A percentile compares a stretch with the other conserved stretches of the same genome.
Evolutionary conservation across 2,113 vertebrate species (phyloP).

Genomic region (Trochalopteron elliotii): DNA sequence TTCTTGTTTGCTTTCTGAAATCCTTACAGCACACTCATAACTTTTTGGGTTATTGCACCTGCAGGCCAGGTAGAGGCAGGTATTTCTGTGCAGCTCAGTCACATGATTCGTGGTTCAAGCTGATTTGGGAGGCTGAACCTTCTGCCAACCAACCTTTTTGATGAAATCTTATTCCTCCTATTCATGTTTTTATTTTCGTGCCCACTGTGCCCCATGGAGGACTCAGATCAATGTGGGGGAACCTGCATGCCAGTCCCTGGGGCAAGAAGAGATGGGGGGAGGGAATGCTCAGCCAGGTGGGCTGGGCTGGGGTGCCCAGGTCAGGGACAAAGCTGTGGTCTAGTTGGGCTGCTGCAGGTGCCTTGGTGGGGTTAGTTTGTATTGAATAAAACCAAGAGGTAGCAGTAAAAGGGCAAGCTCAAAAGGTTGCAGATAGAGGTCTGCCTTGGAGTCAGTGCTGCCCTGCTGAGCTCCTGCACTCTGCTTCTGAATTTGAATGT

Average conservation of each 20-base stretch:
- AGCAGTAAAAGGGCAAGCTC: background rate
- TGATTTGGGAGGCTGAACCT: background rate
- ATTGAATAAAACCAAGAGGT: background rate
- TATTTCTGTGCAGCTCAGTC: background rate
- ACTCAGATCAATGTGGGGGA: background rate
- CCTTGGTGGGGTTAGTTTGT: background rate
- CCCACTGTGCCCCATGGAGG: background rate
- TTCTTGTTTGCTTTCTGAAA: background rate
- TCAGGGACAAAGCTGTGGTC: fast-evolving
- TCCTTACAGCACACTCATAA: background rate
- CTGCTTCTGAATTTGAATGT: conserved; percentile 22
- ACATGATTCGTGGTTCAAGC: background rate
- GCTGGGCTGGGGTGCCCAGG: background rate
- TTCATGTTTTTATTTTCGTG: background rate
- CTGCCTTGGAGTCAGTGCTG: background rate
- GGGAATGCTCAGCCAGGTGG: fast-evolving
- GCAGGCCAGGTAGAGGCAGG: background rate
- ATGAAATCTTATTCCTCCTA: background rate
- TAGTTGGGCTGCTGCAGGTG: fast-evolving
- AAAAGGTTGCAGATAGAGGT: background rate
- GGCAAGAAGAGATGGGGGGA: background rate
- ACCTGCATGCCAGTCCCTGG: fast-evolving
- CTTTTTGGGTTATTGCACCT: background rate
- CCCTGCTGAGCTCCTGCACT: background rate
- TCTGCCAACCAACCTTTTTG: background rate